Evolutionary conservation across 2,888 invertebrate species (phyloP), one percentile per base, ranked within the genome.

Genomic region (Dryomyza anilis): DNA sequence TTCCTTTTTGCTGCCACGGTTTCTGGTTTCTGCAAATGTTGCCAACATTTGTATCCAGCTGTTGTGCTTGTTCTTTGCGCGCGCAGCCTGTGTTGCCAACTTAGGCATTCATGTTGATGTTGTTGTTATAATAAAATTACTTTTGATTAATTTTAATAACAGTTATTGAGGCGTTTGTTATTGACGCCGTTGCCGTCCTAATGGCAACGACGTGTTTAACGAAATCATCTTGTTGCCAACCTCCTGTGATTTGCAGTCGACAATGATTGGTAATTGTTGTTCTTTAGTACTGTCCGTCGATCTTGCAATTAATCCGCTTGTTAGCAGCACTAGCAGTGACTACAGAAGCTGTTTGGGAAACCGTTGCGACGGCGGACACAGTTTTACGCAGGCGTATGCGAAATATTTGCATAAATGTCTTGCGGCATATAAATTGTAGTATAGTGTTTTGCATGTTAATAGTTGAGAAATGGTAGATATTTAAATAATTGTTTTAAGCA

Each of bases 131-230:
- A 19, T 2, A 2, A 33, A 5, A 12, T 25, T 43, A 45, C 39
- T n/a, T 36, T 23, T 16, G 25, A 56, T 56, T 56, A 56, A 25
- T 16, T 58, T 45, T 58, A 58, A 45, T 58, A 58, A 58, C 57
- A 25, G 27, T 45, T 58, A 58, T 45, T 45, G 29, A n/a, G 45
- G 45, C 16, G n/a, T 3, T 58, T n/a, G n/a, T n/a, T n/a, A n/a
- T 58, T 45, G 57, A 45, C 27, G 57, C 57, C 27, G 33, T 21
- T 21, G 48, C 48, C n/a, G 5, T 33, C 4, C 23, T 16, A 16
- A 33, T 33, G 33, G n/a, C 30, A 8, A 2, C 36, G 21, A 21
- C 30, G 55, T 33, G 19, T 21, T 48, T n/a, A n/a, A n/a, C n/a
- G n/a, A n/a, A n/a, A n/a, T n/a, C n/a, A n/a, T n/a, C n/a, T n/a